Base-by-base conservation (phyloP, 2,888 invertebrate species). In the Ormyrus labotus region DNA sequence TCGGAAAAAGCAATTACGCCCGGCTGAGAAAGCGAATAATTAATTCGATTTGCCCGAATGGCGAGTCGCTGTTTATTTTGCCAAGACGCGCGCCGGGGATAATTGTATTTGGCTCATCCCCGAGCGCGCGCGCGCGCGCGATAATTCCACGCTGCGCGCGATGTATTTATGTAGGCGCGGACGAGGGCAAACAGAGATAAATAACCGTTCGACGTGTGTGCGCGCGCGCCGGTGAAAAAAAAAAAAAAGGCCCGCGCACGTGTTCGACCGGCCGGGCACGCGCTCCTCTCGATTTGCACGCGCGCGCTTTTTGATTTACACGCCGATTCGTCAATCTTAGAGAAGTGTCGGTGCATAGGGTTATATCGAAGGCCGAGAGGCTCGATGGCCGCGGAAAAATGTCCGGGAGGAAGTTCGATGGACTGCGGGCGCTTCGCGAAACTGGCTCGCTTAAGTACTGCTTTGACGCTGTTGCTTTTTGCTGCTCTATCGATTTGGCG, bases 211-310 rank as follows among this genome's bases (percentile, higher is more conserved):
- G 74, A 69, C 69, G 48, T n/a, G 45, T 6, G 5, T 19, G n/a
- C n/a, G 45, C 8, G 13, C 45, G 9, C 19, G 1, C 19, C 0
- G 50, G 50, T 19, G 13, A 19, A 19, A 50, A 53, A 50, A 11
- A 8, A 19, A 53, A 34, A 34, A 19, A 19, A 19, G 19, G 19
- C 19, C 19, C 19, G 19, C 19, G 19, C 19, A 19, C 19, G 19
- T 19, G 19, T 19, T 19, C 19, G 19, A 19, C 19, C 19, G 19
- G 19, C 19, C 19, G 19, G 19, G 19, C 19, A 19, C 19, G 19
- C 19, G 19, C 70, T 64, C 34, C 19, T 19, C 77, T 69, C 77
- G 77, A 77, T 77, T 77, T 77, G 64, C 77, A 77, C 77, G 47
- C 19, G 19, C 9, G 55, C 63, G 34, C 69, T 63, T 76, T 69